These are phyloP conservation scores for Leptopilina drosophilae DNA, from an alignment of 2,888 invertebrate species.

Conservation along the genomic window DNA sequence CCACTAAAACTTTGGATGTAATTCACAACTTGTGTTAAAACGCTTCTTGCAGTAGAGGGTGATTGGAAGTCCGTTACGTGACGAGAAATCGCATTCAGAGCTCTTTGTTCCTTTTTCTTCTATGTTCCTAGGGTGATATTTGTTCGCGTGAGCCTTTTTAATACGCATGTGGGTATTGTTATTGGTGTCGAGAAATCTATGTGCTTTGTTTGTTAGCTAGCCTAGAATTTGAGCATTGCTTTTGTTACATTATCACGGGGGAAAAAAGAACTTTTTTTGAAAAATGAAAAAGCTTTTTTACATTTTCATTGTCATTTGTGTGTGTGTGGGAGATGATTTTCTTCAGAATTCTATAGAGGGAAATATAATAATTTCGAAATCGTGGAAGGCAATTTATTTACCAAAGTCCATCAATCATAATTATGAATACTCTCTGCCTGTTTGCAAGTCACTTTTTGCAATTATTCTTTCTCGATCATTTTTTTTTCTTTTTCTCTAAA, in stretches of 20 bases:
- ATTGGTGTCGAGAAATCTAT: neutral
- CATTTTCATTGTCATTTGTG: neutral
- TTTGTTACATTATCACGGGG: neutral
- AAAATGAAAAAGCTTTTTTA: slow-evolving; percentile 30
- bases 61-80: slow-evolving; percentile 25
- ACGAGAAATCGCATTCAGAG: slow-evolving; percentile 13
- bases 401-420: neutral
- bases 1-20: slow-evolving; percentile 58
- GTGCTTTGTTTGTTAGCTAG: neutral
- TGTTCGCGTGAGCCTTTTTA: neutral
- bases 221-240: slow-evolving; percentile 7
- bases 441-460: slow-evolving; percentile 9
- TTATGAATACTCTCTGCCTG: neutral
- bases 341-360: neutral
- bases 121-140: neutral
- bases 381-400: neutral
- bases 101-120: neutral
- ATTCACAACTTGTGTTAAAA: slow-evolving; percentile 60
- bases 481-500: neutral
- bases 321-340: slow-evolving; percentile 1
- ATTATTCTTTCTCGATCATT: neutral
- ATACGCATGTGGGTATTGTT: neutral
- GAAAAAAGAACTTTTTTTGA: neutral
- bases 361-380: neutral
- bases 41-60: neutral